A percentile compares a stretch with the other conserved stretches of the same genome.
phyloP scores from a whole-genome alignment of 2,888 invertebrate species.

The Standfussiana lucernea region DNA sequence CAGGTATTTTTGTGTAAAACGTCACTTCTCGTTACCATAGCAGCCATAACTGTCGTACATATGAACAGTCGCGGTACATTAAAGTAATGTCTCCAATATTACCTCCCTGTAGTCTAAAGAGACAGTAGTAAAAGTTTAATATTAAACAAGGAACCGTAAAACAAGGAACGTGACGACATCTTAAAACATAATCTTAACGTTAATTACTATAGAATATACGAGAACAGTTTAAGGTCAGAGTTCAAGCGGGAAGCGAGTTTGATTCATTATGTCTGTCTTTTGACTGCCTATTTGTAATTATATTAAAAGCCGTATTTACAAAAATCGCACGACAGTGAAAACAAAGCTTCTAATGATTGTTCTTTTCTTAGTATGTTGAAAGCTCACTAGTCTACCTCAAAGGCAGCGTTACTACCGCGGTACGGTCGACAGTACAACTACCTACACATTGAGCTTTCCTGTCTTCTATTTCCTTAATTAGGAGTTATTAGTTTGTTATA shows the following conservation, averaged over 20 bases:
- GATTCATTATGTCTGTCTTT: background rate
- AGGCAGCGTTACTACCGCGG: background rate
- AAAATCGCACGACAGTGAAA: background rate
- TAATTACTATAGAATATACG: slow-evolving; percentile 53
- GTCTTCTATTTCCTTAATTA: background rate
- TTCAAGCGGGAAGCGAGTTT: slow-evolving; percentile 4
- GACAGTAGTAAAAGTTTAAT: slow-evolving; percentile 56
- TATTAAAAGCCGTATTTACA: too few species aligned
- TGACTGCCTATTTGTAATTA: background rate
- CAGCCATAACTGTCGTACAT: background rate
- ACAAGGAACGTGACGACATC: slow-evolving; percentile 43
- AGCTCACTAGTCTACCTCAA: background rate
- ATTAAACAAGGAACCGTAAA: slow-evolving; percentile 46
- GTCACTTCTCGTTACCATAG: background rate
- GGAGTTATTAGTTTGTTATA: background rate
- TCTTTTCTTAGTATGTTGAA: background rate
- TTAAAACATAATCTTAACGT: slow-evolving; percentile 45
- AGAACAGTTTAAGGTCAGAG: slow-evolving; percentile 7
- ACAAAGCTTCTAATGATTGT: background rate
- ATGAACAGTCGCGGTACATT: background rate
- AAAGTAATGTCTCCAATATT: slow-evolving; percentile 19
- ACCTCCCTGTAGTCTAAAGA: slow-evolving; percentile 13
- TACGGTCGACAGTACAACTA: background rate
- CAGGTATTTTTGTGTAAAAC: background rate
- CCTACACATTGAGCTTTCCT: background rate